phyloP scores from a whole-genome alignment of 1,140 invertebrate species.

The Drosophila truncata region DNA sequence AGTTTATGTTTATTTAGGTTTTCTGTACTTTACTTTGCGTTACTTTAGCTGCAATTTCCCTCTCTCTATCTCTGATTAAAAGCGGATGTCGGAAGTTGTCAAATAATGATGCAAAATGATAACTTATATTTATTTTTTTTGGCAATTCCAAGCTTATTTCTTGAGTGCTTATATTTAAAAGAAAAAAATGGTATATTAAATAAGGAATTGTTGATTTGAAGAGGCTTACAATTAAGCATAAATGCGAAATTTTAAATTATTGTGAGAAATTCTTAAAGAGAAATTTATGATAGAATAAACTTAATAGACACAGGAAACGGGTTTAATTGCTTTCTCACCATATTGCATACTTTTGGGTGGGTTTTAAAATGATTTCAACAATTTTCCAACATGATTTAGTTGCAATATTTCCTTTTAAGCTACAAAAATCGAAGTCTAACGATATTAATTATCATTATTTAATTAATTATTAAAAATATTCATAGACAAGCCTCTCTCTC shows the following conservation, averaged over 20 bases:
- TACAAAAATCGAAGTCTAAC: neutral
- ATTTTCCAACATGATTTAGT: neutral
- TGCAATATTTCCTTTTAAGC: neutral
- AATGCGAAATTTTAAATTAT: too few species aligned
- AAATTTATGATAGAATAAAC: too few species aligned
- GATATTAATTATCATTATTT: neutral
- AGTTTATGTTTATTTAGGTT: conserved; percentile 56
- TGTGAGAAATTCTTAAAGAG: too few species aligned
- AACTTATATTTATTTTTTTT: neutral
- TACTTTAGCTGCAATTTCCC: conserved; percentile 31
- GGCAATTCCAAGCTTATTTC: neutral
- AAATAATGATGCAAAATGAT: conserved; percentile 55
- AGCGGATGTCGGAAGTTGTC: conserved; percentile 60
- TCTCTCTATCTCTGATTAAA: conserved; percentile 12
- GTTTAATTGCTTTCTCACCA: too few species aligned
- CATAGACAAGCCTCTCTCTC: neutral
- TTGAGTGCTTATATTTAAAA: neutral
- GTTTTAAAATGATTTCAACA: too few species aligned
- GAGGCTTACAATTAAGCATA: too few species aligned
- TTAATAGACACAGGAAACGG: too few species aligned
- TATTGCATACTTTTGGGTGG: too few species aligned
- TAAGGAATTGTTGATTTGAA: too few species aligned
- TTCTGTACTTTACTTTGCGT: conserved; percentile 25
- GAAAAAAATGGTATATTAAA: neutral
- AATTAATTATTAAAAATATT: too few species aligned